phyloP scores from a whole-genome alignment of 2,888 invertebrate species.

The Agonum fuliginosum region DNA sequence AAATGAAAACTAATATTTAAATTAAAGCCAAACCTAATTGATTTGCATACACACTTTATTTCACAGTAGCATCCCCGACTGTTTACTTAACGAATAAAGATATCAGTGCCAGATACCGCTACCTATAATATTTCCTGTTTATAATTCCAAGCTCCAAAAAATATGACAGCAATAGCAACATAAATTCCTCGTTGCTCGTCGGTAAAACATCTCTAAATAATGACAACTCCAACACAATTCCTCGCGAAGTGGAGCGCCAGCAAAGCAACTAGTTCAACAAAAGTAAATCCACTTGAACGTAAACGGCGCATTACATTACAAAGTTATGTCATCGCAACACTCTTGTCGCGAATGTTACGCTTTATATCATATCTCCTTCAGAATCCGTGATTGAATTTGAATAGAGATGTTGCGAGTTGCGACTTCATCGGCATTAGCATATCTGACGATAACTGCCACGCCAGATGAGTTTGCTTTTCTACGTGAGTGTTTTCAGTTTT shows the following conservation, averaged over 20 bases:
- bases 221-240: slow-evolving; percentile 16
- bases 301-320: slow-evolving; percentile 44
- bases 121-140: neutral
- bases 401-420: slow-evolving; percentile 29
- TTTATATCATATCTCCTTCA: slow-evolving; percentile 45
- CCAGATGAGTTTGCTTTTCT: slow-evolving; percentile 32
- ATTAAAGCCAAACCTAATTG: too few species aligned
- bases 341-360: slow-evolving; percentile 43
- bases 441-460: slow-evolving; percentile 43
- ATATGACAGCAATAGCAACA: neutral
- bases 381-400: slow-evolving; percentile 51
- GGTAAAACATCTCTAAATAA: slow-evolving; percentile 33
- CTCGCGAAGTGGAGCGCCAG: neutral
- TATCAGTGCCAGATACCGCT: too few species aligned
- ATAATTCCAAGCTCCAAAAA: neutral
- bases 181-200: neutral
- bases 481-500: slow-evolving; percentile 25
- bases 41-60: too few species aligned
- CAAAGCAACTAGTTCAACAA: slow-evolving; percentile 34
- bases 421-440: slow-evolving; percentile 39
- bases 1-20: too few species aligned
- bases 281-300: slow-evolving; percentile 25
- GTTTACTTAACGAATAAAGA: too few species aligned
- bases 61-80: too few species aligned
- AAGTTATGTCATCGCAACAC: slow-evolving; percentile 47